These are phyloP conservation scores for Actenoides hombroni DNA, from an alignment of 2,113 vertebrate species.

Conservation along the genomic window DNA sequence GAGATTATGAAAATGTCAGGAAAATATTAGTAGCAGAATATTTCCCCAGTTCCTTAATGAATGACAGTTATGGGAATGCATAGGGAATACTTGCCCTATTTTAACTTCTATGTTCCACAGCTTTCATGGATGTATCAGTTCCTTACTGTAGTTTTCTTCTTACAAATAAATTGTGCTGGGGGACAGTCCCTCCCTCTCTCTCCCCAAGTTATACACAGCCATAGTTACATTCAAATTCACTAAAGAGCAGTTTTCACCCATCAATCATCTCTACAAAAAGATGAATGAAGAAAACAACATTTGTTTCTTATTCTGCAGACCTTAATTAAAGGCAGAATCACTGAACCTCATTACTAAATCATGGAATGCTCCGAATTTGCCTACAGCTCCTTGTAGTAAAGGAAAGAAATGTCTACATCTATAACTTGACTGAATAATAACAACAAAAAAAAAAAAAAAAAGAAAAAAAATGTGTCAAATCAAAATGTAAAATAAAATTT, in stretches of 20 bases:
- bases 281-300: background rate
- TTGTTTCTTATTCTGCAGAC: background rate
- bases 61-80: background rate
- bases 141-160: background rate
- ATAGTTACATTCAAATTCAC: background rate
- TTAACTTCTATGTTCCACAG: background rate
- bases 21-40: background rate
- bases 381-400: background rate
- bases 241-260: background rate
- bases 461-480: background rate
- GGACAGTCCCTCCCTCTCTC: rapidly evolving
- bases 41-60: background rate
- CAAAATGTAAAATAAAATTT: background rate
- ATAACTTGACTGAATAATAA: background rate
- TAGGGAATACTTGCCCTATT: background rate
- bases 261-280: background rate
- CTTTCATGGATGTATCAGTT: background rate
- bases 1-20: background rate
- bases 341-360: background rate
- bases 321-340: background rate
- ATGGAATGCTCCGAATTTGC: background rate
- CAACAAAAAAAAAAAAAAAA: background rate
- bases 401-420: background rate
- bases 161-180: background rate
- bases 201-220: background rate